Base-by-base conservation (phyloP, 1,140 invertebrate species). In the Drosophila rufa region DNA sequence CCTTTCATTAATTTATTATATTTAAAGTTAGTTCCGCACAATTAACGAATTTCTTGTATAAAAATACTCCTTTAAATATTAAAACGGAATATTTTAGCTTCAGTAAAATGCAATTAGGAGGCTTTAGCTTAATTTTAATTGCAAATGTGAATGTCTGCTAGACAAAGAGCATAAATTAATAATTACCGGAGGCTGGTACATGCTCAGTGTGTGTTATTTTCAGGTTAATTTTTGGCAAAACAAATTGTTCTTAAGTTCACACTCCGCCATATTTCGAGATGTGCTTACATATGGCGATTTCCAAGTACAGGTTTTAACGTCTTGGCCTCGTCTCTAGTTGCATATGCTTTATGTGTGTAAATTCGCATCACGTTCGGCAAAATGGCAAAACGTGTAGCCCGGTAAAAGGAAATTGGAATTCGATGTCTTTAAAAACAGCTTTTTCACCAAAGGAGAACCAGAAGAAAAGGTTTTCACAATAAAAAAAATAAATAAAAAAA, bases 351-450 rank as follows among this genome's bases (percentile, higher is more conserved):
- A 56, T 79, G 55, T 75, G 68, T 62, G 84, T 53, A 50, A 81
- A 89, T 90, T 90, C 85, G 55, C 65, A 81, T 81, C 85, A 89
- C 85, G 85, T 89, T 79, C 81, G 50, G 36, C 53, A 76, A 79
- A 90, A 89, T 76, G 79, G 79, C 70, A 76, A 76, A 79, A 90
- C 85, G 82, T 90, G 70, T 79, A 85, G 66, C 75, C 74, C 45
- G 75, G 79, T 69, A 68, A 73, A 73, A 76, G 79, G 79, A 89
- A 90, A 85, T 89, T 75, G 79, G 82, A 90, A 89, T 82, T 71
- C 70, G 70, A 89, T 89, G 85, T 89, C 85, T 90, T 89, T 90
- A 89, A 89, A 89, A 89, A 90, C 60, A 79, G 85, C 75, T 90
- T 89, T 90, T 57, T 68, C 59, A 51, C 17, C 50, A 43, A 36